A percentile compares a stretch with the other conserved stretches of the same genome.
phyloP scores from a whole-genome alignment of 1,140 invertebrate species.

The Drosophila dunni region DNA sequence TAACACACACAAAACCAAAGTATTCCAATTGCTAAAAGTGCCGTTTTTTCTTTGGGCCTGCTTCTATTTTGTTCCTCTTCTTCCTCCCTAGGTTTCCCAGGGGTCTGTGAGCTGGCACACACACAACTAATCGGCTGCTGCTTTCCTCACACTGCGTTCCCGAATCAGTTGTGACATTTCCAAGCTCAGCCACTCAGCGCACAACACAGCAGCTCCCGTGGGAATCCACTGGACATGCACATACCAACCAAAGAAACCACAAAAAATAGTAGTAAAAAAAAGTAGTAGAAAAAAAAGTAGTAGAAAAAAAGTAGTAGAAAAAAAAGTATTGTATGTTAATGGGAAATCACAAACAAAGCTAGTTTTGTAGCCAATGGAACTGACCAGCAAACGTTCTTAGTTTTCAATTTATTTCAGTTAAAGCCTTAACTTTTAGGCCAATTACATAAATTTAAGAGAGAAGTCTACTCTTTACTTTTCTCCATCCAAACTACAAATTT shows the following conservation, averaged over 20 bases:
- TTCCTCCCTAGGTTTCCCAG: conserved; percentile 16
- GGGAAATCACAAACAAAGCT: neutral
- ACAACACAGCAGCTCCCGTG: neutral
- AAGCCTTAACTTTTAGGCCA: no score
- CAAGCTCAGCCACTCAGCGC: conserved; percentile 58
- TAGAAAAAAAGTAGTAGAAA: neutral
- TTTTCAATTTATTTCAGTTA: no score
- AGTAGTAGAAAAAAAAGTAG: neutral
- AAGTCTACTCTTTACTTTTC: no score
- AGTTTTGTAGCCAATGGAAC: conserved; percentile 1
- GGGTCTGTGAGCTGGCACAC: conserved; percentile 24
- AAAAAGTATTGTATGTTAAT: neutral
- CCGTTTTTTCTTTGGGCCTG: conserved; percentile 23
- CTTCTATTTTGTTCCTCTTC: conserved; percentile 11
- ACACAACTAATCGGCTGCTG: conserved; percentile 35
- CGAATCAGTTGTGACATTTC: conserved; percentile 64
- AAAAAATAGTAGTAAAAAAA: neutral
- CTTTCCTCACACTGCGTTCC: conserved; percentile 9
- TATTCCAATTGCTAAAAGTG: conserved; percentile 50
- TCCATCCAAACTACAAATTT: no score
- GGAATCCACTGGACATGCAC: neutral
- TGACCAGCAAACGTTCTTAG: neutral
- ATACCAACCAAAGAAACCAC: neutral
- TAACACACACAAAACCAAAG: conserved; percentile 38
- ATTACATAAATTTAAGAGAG: no score